Percentiles rank a stretch among this genome's conserved stretches.
Conservation (phyloP, 2,888 invertebrate species). For the Hyppa rectilinea region DNA sequence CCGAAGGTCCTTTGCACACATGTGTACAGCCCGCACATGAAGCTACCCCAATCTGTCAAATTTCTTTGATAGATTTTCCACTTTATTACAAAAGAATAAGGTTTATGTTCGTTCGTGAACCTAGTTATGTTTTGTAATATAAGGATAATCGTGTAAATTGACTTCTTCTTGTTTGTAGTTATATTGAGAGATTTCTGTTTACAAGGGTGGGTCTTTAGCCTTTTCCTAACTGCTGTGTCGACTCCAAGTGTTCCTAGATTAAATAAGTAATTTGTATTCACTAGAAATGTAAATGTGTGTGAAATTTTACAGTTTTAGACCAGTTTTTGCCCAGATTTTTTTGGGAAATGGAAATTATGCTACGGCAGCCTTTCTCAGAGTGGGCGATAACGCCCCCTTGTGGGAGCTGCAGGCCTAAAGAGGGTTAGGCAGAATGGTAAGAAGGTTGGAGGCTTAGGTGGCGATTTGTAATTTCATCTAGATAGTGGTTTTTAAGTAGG, state of each 20-base stretch:
- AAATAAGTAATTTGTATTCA: neutral
- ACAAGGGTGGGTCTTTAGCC: neutral
- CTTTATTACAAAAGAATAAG: too few species aligned
- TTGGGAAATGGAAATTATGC: neutral
- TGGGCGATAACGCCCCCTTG: too few species aligned
- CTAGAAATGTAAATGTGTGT: too few species aligned
- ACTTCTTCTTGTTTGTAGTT: neutral
- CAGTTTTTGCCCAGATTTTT: neutral
- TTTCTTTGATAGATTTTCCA: too few species aligned
- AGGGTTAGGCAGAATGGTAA: too few species aligned
- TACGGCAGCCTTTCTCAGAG: too few species aligned
- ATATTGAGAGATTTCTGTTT: neutral
- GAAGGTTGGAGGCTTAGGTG: too few species aligned
- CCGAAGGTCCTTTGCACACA: neutral
- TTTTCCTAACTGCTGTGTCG: neutral
- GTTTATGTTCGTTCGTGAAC: neutral
- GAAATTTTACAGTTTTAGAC: neutral
- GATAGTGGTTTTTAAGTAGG: too few species aligned
- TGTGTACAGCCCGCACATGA: too few species aligned
- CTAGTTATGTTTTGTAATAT: neutral
- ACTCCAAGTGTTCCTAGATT: neutral
- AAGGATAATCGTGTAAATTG: neutral
- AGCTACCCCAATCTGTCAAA: too few species aligned
- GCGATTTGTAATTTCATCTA: too few species aligned
- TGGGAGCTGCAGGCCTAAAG: too few species aligned